Percentiles rank a stretch among this genome's conserved stretches.
These are phyloP conservation scores for Bombus terrestris DNA, from an alignment of 1,140 invertebrate genomes.

Conservation along the genomic window DNA sequence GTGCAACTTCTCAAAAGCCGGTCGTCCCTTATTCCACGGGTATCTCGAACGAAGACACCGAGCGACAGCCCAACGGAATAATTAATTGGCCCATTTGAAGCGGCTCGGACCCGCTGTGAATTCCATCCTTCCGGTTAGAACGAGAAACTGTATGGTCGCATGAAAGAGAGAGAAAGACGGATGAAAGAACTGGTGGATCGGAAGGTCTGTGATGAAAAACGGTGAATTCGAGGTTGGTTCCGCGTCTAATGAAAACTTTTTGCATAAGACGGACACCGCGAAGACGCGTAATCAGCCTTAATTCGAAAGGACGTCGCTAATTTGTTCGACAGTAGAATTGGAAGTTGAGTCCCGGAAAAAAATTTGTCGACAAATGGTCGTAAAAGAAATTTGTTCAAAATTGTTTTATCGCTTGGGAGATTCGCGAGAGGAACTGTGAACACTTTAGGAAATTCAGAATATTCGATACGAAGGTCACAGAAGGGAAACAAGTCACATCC, in stretches of 20 bases:
- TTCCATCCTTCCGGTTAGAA: conserved; percentile 8
- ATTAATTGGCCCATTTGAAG: conserved; percentile 62
- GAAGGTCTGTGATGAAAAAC: background rate
- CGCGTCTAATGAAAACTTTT: conserved; percentile 72
- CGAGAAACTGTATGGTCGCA: background rate
- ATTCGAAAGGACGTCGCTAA: conserved; percentile 68
- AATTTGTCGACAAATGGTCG: background rate
- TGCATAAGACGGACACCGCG: conserved; percentile 56
- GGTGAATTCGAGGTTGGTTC: too few species aligned
- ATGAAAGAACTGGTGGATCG: background rate
- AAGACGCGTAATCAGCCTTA: conserved; percentile 71
- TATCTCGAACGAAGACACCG: conserved; percentile 35
- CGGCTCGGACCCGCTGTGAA: conserved; percentile 30
- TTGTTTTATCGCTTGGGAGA: background rate
- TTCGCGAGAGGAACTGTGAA: background rate
- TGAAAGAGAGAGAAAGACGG: background rate
- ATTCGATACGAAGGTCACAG: too few species aligned
- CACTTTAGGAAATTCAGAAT: background rate
- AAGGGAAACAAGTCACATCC: too few species aligned
- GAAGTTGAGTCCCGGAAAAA: background rate
- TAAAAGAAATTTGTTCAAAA: background rate
- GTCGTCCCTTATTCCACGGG: background rate
- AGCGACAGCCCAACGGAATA: conserved; percentile 53
- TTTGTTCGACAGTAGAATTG: conserved; percentile 56
- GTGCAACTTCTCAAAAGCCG: conserved; percentile 25